Base-by-base conservation (phyloP, 2,113 vertebrate genomes). In the Mastomys coucha region DNA sequence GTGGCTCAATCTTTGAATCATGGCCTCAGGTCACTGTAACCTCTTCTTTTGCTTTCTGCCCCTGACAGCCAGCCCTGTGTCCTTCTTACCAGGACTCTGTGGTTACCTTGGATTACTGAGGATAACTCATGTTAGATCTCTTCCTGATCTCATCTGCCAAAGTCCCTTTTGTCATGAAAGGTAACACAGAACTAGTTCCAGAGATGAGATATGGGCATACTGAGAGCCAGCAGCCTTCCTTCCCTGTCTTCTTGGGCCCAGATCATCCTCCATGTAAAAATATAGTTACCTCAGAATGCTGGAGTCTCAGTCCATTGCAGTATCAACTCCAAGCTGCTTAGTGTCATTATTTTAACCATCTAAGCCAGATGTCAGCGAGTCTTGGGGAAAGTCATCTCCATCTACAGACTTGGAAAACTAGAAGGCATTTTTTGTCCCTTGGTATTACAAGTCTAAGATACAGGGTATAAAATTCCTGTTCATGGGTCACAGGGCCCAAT, bases 251-350 rank as follows among this genome's bases (percentile, higher is more conserved):
- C n/a, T 91, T 75, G 77, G 78, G 31, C 24, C 73, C 67, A 77
- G 53, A 42, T 19, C 16, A 60, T 45, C 42, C 67, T 31, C 33
- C 1, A 24, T 86, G 39, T 51, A n/a, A 87, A 82, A 93, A 76
- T 82, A n/a, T 31, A 96, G 28, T 45, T 12, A 72, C 8, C 6
- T 92, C 92, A 95, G n/a, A 58, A 53, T 51, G 82, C 31, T 91
- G 39, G 9, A 95, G 51, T 42, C 72, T 72, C 33, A 72, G 36
- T 36, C 88, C 42, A 72, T 67, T 72, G 45, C 60, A 53, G 56
- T 89, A 53, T 42, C 70, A 94, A 67, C 33, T 78, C 20, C 22
- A 88, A 63, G 36, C 72, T 87, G 6, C 26, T 82, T 36, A 60
- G 67, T 11, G n/a, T 53, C 28, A 42, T 86, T 49, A 78, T 53